Evolutionary conservation across 2,797 vertebrate species (phyloP).

Genomic region (Pangasius mekongensis): DNA sequence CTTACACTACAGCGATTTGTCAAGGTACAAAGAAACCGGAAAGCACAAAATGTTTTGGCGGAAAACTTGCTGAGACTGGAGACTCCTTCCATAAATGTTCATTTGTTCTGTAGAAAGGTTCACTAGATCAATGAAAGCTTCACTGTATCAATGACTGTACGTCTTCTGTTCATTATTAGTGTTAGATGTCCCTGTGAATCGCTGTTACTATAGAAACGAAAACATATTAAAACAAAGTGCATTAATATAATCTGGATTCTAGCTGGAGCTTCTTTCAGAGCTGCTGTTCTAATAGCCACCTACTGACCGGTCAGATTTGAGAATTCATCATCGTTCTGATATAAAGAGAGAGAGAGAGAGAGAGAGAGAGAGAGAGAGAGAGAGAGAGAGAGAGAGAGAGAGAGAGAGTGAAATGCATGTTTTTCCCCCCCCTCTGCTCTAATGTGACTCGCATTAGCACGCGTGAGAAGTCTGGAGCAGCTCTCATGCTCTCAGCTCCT

Average conservation of each 20-base stretch:
- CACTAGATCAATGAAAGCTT: neutral
- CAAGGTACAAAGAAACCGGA: neutral
- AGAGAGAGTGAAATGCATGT: constrained; percentile 18
- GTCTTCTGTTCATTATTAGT: neutral
- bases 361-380: neutral
- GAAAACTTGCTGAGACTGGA: neutral
- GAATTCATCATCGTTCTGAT: neutral
- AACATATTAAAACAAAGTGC: neutral
- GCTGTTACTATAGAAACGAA: neutral
- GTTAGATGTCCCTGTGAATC: neutral
- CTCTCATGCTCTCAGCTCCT: constrained; percentile 45
- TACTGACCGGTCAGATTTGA: neutral
- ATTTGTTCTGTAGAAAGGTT: no score
- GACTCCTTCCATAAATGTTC: neutral
- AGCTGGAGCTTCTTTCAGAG: neutral
- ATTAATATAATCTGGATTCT: neutral
- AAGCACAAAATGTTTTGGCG: neutral
- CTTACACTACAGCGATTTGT: neutral
- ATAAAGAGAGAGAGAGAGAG: neutral
- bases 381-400: constrained; percentile 13
- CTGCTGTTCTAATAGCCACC: neutral
- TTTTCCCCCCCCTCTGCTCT: neutral
- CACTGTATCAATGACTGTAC: neutral
- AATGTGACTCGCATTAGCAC: constrained; percentile 53
- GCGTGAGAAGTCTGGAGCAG: constrained; percentile 47